These are phyloP conservation scores for Ceyx melanurus DNA, from an alignment of 2,113 vertebrate genomes.

Conservation along the genomic window DNA sequence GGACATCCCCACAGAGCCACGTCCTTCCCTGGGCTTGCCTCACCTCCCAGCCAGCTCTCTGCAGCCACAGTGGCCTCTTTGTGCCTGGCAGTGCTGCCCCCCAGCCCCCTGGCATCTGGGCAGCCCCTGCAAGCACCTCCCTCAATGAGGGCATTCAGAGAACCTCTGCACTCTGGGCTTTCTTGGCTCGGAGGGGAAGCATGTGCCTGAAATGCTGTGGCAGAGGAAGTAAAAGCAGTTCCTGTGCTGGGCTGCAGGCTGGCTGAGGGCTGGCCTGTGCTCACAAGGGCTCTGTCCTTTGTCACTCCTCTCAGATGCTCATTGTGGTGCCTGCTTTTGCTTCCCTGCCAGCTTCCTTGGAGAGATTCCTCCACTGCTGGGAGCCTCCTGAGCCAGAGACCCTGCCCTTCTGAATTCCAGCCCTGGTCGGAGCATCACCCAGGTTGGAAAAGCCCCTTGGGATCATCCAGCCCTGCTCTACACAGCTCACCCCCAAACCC, in stretches of 20 bases:
- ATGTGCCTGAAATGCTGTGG: fast-evolving
- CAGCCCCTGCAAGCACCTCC: background rate
- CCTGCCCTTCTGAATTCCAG: background rate
- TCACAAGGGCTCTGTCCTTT: too few species aligned
- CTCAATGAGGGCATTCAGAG: background rate
- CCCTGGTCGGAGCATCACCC: too few species aligned
- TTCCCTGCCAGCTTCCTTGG: background rate
- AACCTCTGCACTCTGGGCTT: background rate
- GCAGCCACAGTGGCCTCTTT: background rate
- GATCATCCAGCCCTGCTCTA: too few species aligned
- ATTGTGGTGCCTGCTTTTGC: background rate
- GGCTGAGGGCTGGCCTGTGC: too few species aligned
- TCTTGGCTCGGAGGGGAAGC: background rate
- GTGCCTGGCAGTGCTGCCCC: background rate
- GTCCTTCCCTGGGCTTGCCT: background rate
- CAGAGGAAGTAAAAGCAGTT: background rate
- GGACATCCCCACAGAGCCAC: fast-evolving
- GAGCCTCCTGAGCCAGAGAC: background rate
- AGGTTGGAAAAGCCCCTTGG: too few species aligned
- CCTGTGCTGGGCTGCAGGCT: too few species aligned
- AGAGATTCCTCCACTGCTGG: background rate
- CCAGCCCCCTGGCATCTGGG: background rate
- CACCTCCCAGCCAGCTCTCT: background rate
- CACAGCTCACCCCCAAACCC: too few species aligned
- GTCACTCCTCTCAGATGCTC: background rate